Evolutionary conservation across 1,140 invertebrate species (phyloP).

Genomic region (Drosophila ananassae): DNA sequence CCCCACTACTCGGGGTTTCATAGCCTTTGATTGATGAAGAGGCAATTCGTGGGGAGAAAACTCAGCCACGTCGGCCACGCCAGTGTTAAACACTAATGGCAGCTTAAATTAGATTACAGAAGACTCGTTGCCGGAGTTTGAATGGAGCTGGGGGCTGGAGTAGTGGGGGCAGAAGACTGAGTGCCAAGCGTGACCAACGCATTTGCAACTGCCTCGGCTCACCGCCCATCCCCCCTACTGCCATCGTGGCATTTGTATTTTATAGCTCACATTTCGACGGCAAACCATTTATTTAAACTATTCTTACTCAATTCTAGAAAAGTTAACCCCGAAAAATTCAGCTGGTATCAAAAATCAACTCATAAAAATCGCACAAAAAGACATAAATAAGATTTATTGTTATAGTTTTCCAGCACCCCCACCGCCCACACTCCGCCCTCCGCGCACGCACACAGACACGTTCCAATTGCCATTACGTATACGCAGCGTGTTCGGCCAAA

Average conservation of each 20-base stretch:
- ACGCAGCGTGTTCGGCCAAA: slow-evolving; percentile 45
- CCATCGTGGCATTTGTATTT: slow-evolving; percentile 57
- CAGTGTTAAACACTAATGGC: slow-evolving; percentile 78
- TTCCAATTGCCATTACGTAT: slow-evolving; percentile 62
- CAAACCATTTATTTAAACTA: slow-evolving; percentile 74
- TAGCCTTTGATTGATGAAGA: slow-evolving; percentile 73
- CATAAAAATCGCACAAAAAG: slow-evolving; percentile 80
- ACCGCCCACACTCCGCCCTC: neutral
- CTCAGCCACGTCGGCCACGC: slow-evolving; percentile 14
- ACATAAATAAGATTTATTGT: slow-evolving; percentile 78
- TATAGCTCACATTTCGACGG: slow-evolving; percentile 41
- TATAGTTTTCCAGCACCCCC: slow-evolving; percentile 51
- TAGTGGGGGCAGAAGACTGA: neutral
- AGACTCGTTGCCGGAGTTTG: slow-evolving; percentile 9
- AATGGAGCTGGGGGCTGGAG: neutral
- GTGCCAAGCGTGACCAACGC: slow-evolving; percentile 62
- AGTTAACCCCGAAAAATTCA: slow-evolving; percentile 37
- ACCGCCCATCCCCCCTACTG: neutral
- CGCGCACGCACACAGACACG: slow-evolving; percentile 11
- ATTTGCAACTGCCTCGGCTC: slow-evolving; percentile 56
- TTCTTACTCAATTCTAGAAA: slow-evolving; percentile 42
- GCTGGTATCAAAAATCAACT: slow-evolving; percentile 68
- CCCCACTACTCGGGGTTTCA: slow-evolving; percentile 11
- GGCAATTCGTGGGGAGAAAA: slow-evolving; percentile 19
- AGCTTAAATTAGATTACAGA: slow-evolving; percentile 79